Evolutionary conservation across 2,888 invertebrate species (phyloP), one percentile per base, ranked within the genome.

Genomic region (Nebria salina): DNA sequence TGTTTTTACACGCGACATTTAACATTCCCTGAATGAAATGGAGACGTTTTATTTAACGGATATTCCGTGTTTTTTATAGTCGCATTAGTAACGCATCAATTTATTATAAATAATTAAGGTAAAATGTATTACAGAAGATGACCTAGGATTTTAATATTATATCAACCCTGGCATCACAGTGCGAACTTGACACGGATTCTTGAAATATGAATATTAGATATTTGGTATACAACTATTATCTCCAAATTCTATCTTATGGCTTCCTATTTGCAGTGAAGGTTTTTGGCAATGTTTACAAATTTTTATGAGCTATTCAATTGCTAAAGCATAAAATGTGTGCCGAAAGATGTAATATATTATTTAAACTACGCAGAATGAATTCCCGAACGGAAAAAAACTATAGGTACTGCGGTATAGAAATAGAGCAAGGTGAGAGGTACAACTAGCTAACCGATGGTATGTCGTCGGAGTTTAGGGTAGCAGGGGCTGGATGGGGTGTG

Each of bases 161-260:
- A 54, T 54, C 3, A 54, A 54, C 54, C 54, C 54, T 54, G 54
- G 54, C 54, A 54, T 54, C 54, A 54, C 54, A 11, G 54, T 54
- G 54, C 54, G 54, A 54, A 54, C 54, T 54, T 54, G 54, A 54
- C 54, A 54, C 54, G 54, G 54, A 54, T 54, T 54, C 54, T 54
- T 54, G 54, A 54, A 54, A 54, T 54, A 54, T 54, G 54, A 54
- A 54, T 54, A 54, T 54, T 54, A 54, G 54, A 54, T 54, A 11
- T 54, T 54, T 54, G 54, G 8, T 54, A 20, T 20, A 54, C 54
- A 54, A 54, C 54, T 54, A 34, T 54, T 54, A 54, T 54, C 54
- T 54, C 54, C 13, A 54, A 54, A 54, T 54, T 54, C 13, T 54
- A 54, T 54, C 54, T 54, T 54, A 54, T 54, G 13, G 13, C 54